Evolutionary conservation across 1,140 invertebrate genomes (phyloP).

Genomic region (Oreohelix idahoensis): DNA sequence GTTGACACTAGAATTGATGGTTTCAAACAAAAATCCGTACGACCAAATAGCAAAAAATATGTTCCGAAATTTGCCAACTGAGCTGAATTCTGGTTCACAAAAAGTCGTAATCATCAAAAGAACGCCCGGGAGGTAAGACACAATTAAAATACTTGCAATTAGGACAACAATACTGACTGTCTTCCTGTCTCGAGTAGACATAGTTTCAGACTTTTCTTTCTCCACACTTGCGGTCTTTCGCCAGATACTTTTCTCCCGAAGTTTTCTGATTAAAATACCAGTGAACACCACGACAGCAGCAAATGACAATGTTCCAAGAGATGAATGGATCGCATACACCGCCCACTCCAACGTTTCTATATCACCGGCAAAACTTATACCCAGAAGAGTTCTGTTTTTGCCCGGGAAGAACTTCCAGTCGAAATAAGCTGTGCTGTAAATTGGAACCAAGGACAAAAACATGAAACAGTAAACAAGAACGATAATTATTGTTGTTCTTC

Average conservation of each 20-base stretch:
- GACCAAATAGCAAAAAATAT: conserved; percentile 1
- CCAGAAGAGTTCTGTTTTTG: conserved; percentile 17
- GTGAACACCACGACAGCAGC: not conserved
- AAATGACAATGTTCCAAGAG: not conserved
- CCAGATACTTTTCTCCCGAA: not conserved
- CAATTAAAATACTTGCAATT: not conserved
- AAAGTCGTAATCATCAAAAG: not conserved
- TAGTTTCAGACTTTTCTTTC: not conserved
- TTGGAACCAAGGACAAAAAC: not conserved
- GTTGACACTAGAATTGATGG: not conserved
- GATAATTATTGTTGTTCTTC: not conserved
- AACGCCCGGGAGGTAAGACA: not conserved
- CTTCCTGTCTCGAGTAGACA: not conserved
- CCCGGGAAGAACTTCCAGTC: conserved; percentile 1
- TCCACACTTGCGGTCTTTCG: not conserved
- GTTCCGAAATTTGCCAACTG: not conserved
- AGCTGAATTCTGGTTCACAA: not conserved
- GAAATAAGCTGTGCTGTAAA: not conserved
- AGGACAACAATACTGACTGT: not conserved
- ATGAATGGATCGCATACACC: not conserved
- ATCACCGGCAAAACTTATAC: not conserved
- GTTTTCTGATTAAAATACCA: not conserved
- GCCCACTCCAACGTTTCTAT: not conserved
- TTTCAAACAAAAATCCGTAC: not conserved
- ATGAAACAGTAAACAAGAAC: not conserved